These are phyloP conservation scores for Eretmochelys imbricata DNA, from an alignment of 2,113 vertebrate genomes.

Conservation along the genomic window DNA sequence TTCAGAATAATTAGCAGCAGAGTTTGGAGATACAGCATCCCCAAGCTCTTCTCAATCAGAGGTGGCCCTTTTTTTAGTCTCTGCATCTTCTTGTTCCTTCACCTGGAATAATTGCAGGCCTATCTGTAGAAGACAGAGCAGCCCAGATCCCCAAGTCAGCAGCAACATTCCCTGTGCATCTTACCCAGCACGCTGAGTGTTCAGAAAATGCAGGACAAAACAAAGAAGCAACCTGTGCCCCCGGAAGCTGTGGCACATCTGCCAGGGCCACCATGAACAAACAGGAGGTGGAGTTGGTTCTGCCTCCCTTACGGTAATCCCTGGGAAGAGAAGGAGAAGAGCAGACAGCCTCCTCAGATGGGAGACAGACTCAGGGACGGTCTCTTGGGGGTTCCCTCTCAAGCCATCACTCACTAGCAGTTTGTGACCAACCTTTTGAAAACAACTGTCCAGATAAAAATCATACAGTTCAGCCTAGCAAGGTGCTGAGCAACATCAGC, in stretches of 20 bases:
- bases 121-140: not conserved
- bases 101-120: not conserved
- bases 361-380: not conserved
- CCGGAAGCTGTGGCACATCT: not conserved
- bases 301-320: not conserved
- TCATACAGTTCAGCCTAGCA: not conserved
- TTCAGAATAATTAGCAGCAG: not conserved
- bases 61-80: not conserved
- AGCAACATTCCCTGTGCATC: not conserved
- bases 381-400: not conserved
- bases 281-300: not conserved
- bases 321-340: not conserved
- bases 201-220: not conserved
- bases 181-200: not conserved
- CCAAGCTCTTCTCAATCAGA: not conserved
- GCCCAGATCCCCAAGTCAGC: not conserved
- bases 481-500: accelerated
- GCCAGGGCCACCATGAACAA: too few species aligned
- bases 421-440: not conserved
- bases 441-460: not conserved
- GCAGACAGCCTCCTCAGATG: not conserved
- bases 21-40: not conserved
- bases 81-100: not conserved
- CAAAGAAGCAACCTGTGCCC: not conserved
- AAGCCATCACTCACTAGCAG: not conserved